These are phyloP conservation scores for Amblyopsis rosae DNA, from an alignment of 2,113 vertebrate genomes.

Conservation along the genomic window DNA sequence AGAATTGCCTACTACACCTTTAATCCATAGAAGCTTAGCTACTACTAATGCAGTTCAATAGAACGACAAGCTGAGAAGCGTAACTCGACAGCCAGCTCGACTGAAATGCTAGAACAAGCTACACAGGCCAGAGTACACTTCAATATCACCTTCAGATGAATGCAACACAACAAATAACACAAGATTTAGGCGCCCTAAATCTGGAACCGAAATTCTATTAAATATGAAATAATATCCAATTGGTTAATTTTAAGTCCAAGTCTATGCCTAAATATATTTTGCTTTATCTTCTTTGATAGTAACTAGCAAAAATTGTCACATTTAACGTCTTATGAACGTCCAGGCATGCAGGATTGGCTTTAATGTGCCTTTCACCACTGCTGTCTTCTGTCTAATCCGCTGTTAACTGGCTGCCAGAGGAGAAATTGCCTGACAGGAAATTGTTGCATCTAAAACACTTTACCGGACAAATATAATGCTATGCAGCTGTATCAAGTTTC, in stretches of 20 bases:
- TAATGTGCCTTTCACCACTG: conserved; percentile 36
- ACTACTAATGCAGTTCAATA: conserved; percentile 22
- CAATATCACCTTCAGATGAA: no score
- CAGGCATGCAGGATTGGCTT: conserved; percentile 12
- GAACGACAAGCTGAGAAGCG: conserved; percentile 18
- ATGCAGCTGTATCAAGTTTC: conserved; percentile 28
- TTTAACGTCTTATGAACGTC: conserved; percentile 38
- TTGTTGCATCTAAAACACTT: conserved; percentile 9
- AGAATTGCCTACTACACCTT: background rate
- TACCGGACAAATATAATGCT: background rate
- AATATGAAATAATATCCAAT: background rate
- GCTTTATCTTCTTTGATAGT: conserved; percentile 25
- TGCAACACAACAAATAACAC: background rate
- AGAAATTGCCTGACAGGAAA: background rate
- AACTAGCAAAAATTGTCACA: conserved; percentile 1
- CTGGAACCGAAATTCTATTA: conserved; percentile 27
- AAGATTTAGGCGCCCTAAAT: conserved; percentile 3
- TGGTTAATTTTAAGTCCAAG: background rate
- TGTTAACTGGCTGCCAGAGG: conserved; percentile 9
- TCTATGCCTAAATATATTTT: background rate
- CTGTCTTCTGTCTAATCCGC: conserved; percentile 48
- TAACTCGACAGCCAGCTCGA: conserved; percentile 12
- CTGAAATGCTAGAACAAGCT: background rate
- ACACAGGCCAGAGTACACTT: background rate
- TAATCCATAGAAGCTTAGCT: background rate